These are phyloP conservation scores for Nasonovia ribisnigri DNA, from an alignment of 2,888 invertebrate species.

Conservation along the genomic window DNA sequence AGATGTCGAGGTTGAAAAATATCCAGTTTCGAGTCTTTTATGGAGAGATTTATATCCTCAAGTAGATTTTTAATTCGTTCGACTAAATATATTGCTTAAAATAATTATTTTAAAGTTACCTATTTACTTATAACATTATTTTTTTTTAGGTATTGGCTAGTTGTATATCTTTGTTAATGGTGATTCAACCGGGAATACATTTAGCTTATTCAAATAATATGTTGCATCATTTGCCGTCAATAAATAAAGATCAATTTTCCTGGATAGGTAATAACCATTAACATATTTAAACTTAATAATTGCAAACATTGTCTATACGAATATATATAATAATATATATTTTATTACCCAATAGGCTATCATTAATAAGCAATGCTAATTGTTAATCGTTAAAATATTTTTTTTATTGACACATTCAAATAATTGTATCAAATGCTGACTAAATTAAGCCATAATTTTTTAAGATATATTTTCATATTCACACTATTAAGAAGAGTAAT, in stretches of 20 bases:
- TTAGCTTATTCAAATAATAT: constrained; percentile 73
- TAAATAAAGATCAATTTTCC: constrained; percentile 72
- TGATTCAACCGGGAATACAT: constrained; percentile 75
- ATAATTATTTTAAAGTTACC: neutral
- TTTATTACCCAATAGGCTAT: neutral
- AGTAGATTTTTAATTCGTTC: neutral
- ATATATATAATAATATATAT: neutral
- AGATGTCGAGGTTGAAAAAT: neutral
- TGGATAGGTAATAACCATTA: constrained; percentile 73
- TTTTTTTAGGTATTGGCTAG: constrained; percentile 64
- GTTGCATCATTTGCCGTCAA: constrained; percentile 72
- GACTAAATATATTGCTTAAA: neutral
- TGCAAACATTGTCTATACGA: neutral
- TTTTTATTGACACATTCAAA: no score
- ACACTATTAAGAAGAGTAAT: neutral
- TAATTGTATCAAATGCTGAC: neutral
- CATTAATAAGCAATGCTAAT: neutral
- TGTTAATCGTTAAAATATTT: neutral
- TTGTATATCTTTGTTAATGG: constrained; percentile 71
- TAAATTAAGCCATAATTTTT: no score
- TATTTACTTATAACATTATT: neutral
- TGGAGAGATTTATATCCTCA: constrained; percentile 61
- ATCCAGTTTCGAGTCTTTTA: constrained; percentile 10
- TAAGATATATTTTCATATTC: no score
- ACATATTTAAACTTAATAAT: neutral